Percentiles rank a stretch among this genome's conserved stretches.
phyloP scores from a whole-genome alignment of 2,888 invertebrate genomes.

The Apotomis capreana region DNA sequence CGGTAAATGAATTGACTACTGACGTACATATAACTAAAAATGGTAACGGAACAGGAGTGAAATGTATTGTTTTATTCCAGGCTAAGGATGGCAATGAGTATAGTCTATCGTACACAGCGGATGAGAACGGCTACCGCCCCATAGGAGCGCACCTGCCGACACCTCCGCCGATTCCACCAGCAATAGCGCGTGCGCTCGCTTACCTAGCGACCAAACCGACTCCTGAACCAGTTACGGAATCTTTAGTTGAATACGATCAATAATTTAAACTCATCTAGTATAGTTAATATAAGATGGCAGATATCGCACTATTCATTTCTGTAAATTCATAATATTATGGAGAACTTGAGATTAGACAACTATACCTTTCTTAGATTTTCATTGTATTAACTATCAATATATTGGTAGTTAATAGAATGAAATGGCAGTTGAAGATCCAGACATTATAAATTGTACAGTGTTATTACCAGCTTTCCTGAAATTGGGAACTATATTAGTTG shows the following conservation, averaged over 20 bases:
- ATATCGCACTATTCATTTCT: too few relatives aligned
- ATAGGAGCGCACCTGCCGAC: constrained; percentile 78
- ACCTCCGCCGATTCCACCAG: constrained; percentile 80
- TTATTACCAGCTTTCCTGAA: too few relatives aligned
- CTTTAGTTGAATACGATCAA: constrained; percentile 39
- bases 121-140: constrained; percentile 79
- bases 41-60: not conserved
- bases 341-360: too few relatives aligned
- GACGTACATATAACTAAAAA: not conserved
- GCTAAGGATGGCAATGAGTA: constrained; percentile 77
- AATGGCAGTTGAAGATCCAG: too few relatives aligned
- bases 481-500: too few relatives aligned
- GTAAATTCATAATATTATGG: too few relatives aligned
- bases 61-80: constrained; percentile 56
- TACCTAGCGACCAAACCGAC: constrained; percentile 78
- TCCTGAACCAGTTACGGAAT: constrained; percentile 63
- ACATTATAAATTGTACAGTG: too few relatives aligned
- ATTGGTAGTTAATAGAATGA: too few relatives aligned
- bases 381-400: too few relatives aligned
- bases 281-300: too few relatives aligned
- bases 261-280: not conserved
- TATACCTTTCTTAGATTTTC: too few relatives aligned
- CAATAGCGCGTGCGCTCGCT: constrained; percentile 79
- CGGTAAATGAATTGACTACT: constrained; percentile 55
- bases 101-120: constrained; percentile 80